These are phyloP conservation scores for Corythornis leucogaster DNA, from an alignment of 2,797 vertebrate genomes.

Conservation along the genomic window DNA sequence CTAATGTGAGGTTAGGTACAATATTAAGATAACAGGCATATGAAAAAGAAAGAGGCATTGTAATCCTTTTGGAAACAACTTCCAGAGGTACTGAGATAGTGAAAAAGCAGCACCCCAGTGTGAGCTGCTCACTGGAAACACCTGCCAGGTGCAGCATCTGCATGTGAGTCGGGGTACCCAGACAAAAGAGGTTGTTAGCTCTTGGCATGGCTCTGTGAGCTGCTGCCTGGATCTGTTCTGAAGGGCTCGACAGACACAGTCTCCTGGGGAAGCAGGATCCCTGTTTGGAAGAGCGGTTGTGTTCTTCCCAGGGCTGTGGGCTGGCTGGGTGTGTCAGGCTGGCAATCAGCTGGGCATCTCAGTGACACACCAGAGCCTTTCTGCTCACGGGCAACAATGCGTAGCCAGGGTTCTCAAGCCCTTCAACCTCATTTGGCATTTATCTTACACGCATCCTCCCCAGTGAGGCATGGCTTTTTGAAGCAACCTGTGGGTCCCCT, in stretches of 20 bases:
- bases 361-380: neutral
- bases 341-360: neutral
- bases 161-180: too few species aligned
- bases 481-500: neutral
- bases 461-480: neutral
- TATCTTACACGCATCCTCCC: neutral
- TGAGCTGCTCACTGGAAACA: neutral
- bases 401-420: neutral
- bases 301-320: fast-evolving
- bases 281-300: fast-evolving
- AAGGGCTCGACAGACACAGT: fast-evolving
- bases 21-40: neutral
- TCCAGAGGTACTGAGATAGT: neutral
- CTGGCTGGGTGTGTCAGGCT: neutral
- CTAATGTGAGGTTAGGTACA: slow-evolving; percentile 2
- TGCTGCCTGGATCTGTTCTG: neutral
- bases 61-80: slow-evolving; percentile 11
- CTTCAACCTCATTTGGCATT: neutral
- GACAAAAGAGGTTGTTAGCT: neutral
- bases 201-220: neutral
- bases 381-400: neutral
- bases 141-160: neutral
- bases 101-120: neutral
- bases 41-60: slow-evolving; percentile 15
- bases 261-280: neutral